Percentiles rank a stretch among this genome's conserved stretches.
These are phyloP conservation scores for Melieria picta DNA, from an alignment of 2,888 invertebrate genomes.

Conservation along the genomic window DNA sequence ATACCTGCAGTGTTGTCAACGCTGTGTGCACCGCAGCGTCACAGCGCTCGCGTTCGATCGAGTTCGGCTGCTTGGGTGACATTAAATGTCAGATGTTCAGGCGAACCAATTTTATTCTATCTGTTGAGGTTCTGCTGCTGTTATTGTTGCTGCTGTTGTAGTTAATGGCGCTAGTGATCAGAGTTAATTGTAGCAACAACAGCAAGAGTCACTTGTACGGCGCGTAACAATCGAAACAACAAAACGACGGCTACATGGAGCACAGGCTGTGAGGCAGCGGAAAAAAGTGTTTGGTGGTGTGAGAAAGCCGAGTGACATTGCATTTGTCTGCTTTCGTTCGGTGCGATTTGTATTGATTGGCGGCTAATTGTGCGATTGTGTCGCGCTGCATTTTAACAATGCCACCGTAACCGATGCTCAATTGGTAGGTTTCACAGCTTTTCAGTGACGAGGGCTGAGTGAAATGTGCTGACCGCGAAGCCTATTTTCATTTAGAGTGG, in stretches of 20 bases:
- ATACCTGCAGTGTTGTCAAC: too few relatives aligned
- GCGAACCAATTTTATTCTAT: constrained; percentile 31
- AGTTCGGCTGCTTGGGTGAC: too few relatives aligned
- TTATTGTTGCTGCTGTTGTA: constrained; percentile 8
- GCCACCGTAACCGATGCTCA: not conserved
- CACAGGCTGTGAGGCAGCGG: too few relatives aligned
- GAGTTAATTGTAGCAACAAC: constrained; percentile 12
- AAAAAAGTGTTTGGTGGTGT: too few relatives aligned
- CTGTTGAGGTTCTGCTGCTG: constrained; percentile 12
- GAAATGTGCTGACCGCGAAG: too few relatives aligned
- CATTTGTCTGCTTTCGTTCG: constrained; percentile 11
- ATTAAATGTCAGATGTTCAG: too few relatives aligned
- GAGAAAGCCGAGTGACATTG: too few relatives aligned
- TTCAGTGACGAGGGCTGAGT: too few relatives aligned
- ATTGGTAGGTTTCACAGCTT: too few relatives aligned
- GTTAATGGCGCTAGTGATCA: constrained; percentile 20
- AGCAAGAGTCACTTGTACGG: not conserved
- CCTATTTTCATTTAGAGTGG: too few relatives aligned
- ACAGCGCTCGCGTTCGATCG: too few relatives aligned
- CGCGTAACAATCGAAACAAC: constrained; percentile 22
- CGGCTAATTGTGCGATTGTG: constrained; percentile 59
- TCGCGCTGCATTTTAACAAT: constrained; percentile 41
- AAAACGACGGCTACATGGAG: constrained; percentile 36
- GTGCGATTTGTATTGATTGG: constrained; percentile 60
- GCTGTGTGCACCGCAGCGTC: too few relatives aligned